Evolutionary conservation across 37 sponge, comb jelly and placozoan genomes (phyloP).

Genomic region (Dysidea cf. avara): DNA sequence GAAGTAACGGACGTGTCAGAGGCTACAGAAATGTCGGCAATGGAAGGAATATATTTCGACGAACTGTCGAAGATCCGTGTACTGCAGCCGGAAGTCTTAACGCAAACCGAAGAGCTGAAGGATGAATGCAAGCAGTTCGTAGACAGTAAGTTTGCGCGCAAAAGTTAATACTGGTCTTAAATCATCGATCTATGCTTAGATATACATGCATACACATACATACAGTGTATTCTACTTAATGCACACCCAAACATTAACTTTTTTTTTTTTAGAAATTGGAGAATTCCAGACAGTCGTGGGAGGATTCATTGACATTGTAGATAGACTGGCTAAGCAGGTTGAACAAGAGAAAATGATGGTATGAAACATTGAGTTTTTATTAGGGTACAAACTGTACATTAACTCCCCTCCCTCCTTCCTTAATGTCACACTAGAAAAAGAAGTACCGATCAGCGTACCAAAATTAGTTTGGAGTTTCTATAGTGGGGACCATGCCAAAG

Average conservation of each 20-base stretch:
- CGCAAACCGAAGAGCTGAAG: constrained; percentile 71
- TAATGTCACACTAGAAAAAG: too few relatives aligned
- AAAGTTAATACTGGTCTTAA: background rate
- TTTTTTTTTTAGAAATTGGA: constrained; percentile 90
- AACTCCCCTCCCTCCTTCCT: too few relatives aligned
- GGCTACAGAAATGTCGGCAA: constrained; percentile 15
- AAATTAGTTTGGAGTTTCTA: too few relatives aligned
- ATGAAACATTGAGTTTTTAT: background rate
- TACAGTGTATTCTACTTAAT: constrained; percentile 13
- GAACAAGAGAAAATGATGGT: constrained; percentile 91
- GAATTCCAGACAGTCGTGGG: constrained; percentile 83
- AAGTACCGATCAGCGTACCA: too few relatives aligned
- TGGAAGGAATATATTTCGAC: constrained; percentile 78
- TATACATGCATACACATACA: background rate
- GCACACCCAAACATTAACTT: too few relatives aligned
- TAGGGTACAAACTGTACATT: too few relatives aligned
- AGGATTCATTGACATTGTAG: constrained; percentile 82
- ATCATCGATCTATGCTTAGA: background rate
- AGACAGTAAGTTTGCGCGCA: constrained; percentile 84
- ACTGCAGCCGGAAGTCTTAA: constrained; percentile 58
- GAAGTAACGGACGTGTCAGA: too few relatives aligned
- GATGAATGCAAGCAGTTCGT: constrained; percentile 96
- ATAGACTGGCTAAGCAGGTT: constrained; percentile 76
- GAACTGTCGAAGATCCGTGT: constrained; percentile 90
- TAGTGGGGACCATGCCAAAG: too few relatives aligned